Base-by-base conservation (phyloP, 2,113 vertebrate genomes). In the Cyphomyrus plagiostoma region DNA sequence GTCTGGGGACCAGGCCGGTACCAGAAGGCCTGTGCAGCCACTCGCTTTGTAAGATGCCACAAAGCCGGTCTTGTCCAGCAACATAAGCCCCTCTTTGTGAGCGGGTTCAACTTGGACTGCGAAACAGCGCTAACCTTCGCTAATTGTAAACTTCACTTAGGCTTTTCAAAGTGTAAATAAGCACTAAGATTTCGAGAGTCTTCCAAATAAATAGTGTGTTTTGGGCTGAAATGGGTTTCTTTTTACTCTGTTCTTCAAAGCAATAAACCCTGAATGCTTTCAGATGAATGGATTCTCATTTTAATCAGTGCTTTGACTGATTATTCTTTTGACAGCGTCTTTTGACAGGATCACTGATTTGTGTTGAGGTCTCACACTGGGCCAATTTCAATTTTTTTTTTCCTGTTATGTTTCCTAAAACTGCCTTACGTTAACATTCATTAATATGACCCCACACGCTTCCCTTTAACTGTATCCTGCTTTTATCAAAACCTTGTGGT, bases 1-100 rank as follows among this genome's bases (percentile, higher is more conserved):
- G 83, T 86, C 83, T 86, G 45, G 83, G 74, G 45, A 50, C 83
- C 83, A 6, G 83, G 46, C 83, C 48, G 83, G 48, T 86, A 86
- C 46, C 46, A 86, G 83, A 48, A 86, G 83, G 83, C 83, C 48
- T 6, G 45, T 17, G 74, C 8, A 15, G 46, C 45, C 83, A 3
- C 23, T 50, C 23, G 83, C 45, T 50, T 86, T 50, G 83, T 48
- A 86, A 50, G 23, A 2, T 0, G 45, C 83, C 83, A 86, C 83
- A 86, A 86, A 86, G 83, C 83, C 83, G 4, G 83, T 50, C 45
- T 50, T 86, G 83, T 86, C 83, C 83, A 15, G 83, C 23, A 46
- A 23, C 83, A 86, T 48, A 86, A 49, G 83, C n/a, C 23, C 30
- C n/a, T 15, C 83, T 86, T 86, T 86, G 83, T 86, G 46, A 30